phyloP scores from a whole-genome alignment of 2,888 invertebrate genomes.

The Cataglyphis albicans region DNA sequence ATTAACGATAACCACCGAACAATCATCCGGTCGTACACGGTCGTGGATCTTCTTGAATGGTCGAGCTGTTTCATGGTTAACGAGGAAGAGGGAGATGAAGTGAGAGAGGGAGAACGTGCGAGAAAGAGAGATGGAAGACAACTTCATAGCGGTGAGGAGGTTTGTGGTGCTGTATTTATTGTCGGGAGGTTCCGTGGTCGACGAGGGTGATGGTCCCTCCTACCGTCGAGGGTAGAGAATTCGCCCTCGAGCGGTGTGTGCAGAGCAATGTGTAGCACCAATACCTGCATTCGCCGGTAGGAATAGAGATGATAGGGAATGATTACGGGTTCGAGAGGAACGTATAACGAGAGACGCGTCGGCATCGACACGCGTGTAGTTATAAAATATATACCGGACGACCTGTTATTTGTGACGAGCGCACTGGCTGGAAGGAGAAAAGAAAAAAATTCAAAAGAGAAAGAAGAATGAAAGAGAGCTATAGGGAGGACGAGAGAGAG shows the following conservation, averaged over 20 bases:
- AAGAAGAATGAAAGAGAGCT: neutral
- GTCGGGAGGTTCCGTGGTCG: slow-evolving; percentile 57
- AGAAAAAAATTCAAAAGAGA: slow-evolving; percentile 57
- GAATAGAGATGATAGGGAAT: slow-evolving; percentile 76
- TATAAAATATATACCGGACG: slow-evolving; percentile 67
- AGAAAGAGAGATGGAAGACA: slow-evolving; percentile 32
- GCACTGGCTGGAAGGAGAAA: slow-evolving; percentile 37
- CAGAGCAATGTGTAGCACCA: slow-evolving; percentile 45
- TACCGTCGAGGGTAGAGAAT: slow-evolving; percentile 37
- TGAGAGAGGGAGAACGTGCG: neutral
- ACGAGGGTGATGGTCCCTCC: slow-evolving; percentile 54
- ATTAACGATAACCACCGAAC: slow-evolving; percentile 38
- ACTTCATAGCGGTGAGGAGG: slow-evolving; percentile 60
- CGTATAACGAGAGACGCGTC: slow-evolving; percentile 62
- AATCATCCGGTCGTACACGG: slow-evolving; percentile 16
- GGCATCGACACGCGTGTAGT: slow-evolving; percentile 66
- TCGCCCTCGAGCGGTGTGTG: slow-evolving; percentile 53
- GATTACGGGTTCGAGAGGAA: slow-evolving; percentile 71
- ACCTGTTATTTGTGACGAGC: slow-evolving; percentile 71
- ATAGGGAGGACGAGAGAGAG: too few species aligned
- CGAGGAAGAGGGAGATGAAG: slow-evolving; percentile 34
- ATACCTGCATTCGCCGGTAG: slow-evolving; percentile 52
- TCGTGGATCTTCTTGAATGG: slow-evolving; percentile 33
- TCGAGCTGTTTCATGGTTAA: slow-evolving; percentile 36
- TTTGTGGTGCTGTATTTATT: slow-evolving; percentile 66